Evolutionary conservation across 2,113 vertebrate species (phyloP), one percentile per base, ranked within the genome.

Genomic region (Pomatostomus ruficeps): DNA sequence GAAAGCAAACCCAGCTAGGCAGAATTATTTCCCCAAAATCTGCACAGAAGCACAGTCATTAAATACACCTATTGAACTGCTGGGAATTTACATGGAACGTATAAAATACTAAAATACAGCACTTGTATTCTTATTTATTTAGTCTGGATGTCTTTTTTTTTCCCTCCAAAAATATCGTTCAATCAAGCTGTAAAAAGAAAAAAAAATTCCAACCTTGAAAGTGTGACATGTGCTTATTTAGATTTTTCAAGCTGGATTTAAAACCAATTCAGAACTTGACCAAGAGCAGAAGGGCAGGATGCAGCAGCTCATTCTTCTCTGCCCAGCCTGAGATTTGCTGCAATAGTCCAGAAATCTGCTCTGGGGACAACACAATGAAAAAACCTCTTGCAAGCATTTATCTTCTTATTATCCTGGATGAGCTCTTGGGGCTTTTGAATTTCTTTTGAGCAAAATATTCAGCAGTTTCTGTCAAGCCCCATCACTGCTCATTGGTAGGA

Each of bases 331-430:
- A 80, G 31, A 51, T 54, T n/a, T 48, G 40, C 65, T 68, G 43
- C 38, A 58, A 14, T 1, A n/a, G 21, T 12, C 73, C 25, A 68
- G 40, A 77, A 38, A 54, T 31, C 40, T 67, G 35, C 51, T 58
- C 62, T 24, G 28, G 48, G n/a, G 23, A 19, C 36, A 59, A 12
- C 2, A 22, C 8, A 26, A 7, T 8, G 21, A 7, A 42, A 77
- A 63, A 67, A 7, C 4, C 12, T 81, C 36, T 43, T 58, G 19
- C 14, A 46, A 43, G 42, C 19, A 5, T 62, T 88, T 65, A 17
- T 68, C 59, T 36, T 85, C 33, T 52, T 20, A 1, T 70, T 71
- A 42, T 15, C 35, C 66, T 55, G 24, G 29, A 12, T 0, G 0
- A 26, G 23, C 58, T 25, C 28, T 26, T 33, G n/a, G 51, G 42